Evolutionary conservation across 92 coral and sea anemone genomes (phyloP).

Genomic region (Zoanthus solanderi): DNA sequence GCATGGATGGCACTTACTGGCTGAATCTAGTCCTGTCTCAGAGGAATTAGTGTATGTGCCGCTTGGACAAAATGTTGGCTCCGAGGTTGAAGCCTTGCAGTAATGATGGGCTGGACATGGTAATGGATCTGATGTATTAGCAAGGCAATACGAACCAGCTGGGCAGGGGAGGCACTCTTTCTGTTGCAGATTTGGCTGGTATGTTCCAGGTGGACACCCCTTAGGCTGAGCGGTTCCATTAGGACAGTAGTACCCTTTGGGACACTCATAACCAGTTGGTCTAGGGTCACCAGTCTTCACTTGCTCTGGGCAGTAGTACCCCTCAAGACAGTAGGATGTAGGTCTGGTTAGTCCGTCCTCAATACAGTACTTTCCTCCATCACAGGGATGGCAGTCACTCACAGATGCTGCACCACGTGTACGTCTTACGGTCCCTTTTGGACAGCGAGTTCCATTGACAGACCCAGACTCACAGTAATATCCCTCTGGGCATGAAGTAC

Average conservation of each 20-base stretch:
- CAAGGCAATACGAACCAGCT: slow-evolving; percentile 80
- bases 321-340: slow-evolving; percentile 76
- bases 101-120: slow-evolving; percentile 84
- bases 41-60: slow-evolving; percentile 81
- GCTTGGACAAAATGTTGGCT: slow-evolving; percentile 89
- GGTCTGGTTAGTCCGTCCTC: slow-evolving; percentile 76
- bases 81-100: slow-evolving; percentile 80
- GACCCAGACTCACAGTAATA: slow-evolving; percentile 82
- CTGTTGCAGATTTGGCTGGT: slow-evolving; percentile 74
- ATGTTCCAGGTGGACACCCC: slow-evolving; percentile 90
- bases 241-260: slow-evolving; percentile 80
- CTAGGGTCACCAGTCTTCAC: slow-evolving; percentile 72
- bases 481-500: slow-evolving; percentile 82
- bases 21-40: slow-evolving; percentile 69
- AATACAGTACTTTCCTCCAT: slow-evolving; percentile 85
- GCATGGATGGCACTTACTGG: slow-evolving; percentile 84
- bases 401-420: slow-evolving; percentile 72
- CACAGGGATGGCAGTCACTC: slow-evolving; percentile 83
- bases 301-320: slow-evolving; percentile 89
- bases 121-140: slow-evolving; percentile 84
- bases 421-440: slow-evolving; percentile 89
- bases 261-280: slow-evolving; percentile 81
- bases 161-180: slow-evolving; percentile 83
- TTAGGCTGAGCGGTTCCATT: slow-evolving; percentile 89
- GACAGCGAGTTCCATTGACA: slow-evolving; percentile 85